Base-by-base conservation (phyloP, 2,888 invertebrate species). In the Ophraella communa region DNA sequence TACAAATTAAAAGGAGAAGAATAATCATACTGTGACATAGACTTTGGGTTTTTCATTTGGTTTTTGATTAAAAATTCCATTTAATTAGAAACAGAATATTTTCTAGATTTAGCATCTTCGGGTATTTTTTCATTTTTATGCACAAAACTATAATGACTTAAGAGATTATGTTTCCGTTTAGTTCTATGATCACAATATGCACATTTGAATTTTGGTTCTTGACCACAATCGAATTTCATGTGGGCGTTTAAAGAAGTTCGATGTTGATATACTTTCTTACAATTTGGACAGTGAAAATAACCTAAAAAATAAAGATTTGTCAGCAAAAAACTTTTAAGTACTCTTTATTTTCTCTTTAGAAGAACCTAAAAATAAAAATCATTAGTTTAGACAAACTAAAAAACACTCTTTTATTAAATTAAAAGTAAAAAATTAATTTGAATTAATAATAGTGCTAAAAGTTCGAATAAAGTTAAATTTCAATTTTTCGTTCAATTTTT, bases 171-270 rank as follows among this genome's bases (percentile, higher is more conserved):
- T 56, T 71, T 71, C 21, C 66, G 66, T 33, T 68, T 64, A 1
- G 65, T 63, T 44, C 39, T 67, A 52, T 68, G 64, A 5, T 63
- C 53, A 44, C 71, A 71, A 39, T 58, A 64, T 1, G 57, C 63
- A 45, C 71, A 71, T n/a, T 88, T 87, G 83, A 88, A 89, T 77
- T 88, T 87, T 18, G 90, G 89, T 73, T 87, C 86, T 78, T 88
- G 89, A 70, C 88, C 87, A 79, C 93, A 93, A 79, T 92, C 92
- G 81, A 56, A 60, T 53, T 56, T 64, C 7, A 60, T 33, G 42
- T 64, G 64, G 1, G 64, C 60, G 14, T 60, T 64, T 23, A 64
- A 45, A 1, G 64, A 64, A 4, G 55, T 64, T 4, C 49, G 30
- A 14, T 60, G 60, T 45, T 55, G 55, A 35, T 64, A 64, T 3